Conservation (phyloP, 2,797 vertebrate genomes). For the Nyctibius grandis region DNA sequence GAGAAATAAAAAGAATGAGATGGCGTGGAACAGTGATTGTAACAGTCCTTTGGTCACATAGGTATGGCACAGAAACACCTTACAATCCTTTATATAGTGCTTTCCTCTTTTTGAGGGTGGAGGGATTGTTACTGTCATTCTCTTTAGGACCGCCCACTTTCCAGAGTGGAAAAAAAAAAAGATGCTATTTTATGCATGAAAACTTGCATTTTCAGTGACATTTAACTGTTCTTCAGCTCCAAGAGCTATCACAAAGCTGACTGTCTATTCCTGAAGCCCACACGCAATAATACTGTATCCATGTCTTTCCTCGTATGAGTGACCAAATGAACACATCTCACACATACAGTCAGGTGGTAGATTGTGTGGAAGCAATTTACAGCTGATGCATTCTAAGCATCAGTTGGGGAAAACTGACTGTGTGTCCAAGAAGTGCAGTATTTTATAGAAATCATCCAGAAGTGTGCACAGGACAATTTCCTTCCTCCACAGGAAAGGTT, state of each 20-base stretch:
- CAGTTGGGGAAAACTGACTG: neutral
- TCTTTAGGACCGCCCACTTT: slow-evolving; percentile 4
- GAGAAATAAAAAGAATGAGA: neutral
- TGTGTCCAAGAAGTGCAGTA: neutral
- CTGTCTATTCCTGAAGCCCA: neutral
- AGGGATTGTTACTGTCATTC: neutral
- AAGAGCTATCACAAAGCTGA: neutral
- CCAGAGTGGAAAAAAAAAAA: no score
- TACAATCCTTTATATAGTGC: neutral
- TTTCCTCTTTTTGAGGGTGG: neutral
- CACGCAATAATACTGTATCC: fast-evolving
- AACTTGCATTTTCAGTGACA: neutral
- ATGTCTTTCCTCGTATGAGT: neutral
- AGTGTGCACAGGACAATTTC: neutral
- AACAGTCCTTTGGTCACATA: neutral
- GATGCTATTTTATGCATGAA: neutral
- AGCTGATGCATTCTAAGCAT: neutral
- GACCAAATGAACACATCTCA: neutral
- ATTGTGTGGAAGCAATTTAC: neutral
- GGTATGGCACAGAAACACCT: neutral
- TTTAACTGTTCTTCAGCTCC: neutral
- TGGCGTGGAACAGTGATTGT: neutral
- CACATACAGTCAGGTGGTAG: neutral
- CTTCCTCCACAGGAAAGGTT: neutral
- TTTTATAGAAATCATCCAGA: neutral